Evolutionary conservation across 2,113 vertebrate species (phyloP), one percentile per base, ranked within the genome.

Genomic region (Cyprinodon variegatus): DNA sequence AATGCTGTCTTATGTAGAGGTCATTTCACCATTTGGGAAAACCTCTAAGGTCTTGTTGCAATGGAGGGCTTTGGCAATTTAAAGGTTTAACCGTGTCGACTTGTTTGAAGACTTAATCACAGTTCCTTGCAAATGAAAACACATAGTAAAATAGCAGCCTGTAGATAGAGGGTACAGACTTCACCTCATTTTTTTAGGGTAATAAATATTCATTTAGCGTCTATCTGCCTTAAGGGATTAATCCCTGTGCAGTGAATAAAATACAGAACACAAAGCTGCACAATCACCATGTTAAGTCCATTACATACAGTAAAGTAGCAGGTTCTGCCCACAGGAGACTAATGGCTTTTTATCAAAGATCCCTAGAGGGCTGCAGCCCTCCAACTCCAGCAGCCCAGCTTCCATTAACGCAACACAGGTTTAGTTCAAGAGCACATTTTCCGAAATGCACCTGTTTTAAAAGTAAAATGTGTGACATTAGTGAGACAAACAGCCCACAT

Each of bases 321-420:
- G 88, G 76, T 79, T 83, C 81, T 83, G 85, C 84, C 90, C 88
- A 90, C 88, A 85, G 83, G 87, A 90, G 84, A 88, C 84, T 89
- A 90, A 92, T 91, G 84, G 90, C 81, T 92, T 88, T 88, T 83
- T 86, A 90, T 92, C 84, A 81, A 87, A 85, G 81, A 89, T 86
- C 86, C 91, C 91, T 72, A 74, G 82, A 87, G 86, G 87, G 76
- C 72, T 78, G 76, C 73, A 65, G 80, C 81, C 82, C 61, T 57
- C 43, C 85, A 76, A 71, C 83, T 77, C 86, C 77, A 72, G 37
- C 77, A 57, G 81, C 83, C 79, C 72, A n/a, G 72, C 84, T 78
- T 88, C 87, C 89, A 86, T 91, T 91, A 92, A 86, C 11, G 22
- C 72, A 15, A 74, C 60, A 72, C 85, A 78, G 90, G 74, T 83